Percentiles rank a stretch among this genome's conserved stretches.
phyloP scores from a whole-genome alignment of 1,140 invertebrate genomes.

The Drosophila watanabei region DNA sequence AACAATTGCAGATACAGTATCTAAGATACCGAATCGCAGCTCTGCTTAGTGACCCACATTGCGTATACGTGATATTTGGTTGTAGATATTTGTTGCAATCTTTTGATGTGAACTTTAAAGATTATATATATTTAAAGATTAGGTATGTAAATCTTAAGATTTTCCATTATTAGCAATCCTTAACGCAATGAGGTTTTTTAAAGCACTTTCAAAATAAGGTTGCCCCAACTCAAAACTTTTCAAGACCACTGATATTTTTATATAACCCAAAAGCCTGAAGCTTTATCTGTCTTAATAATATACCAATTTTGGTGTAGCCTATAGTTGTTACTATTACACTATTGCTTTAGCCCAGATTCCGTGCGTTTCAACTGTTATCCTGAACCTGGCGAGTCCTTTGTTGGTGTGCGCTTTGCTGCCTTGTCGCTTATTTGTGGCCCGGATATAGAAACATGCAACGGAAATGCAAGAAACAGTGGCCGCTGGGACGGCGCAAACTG shows the following conservation, averaged over 20 bases:
- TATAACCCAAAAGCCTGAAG: conserved; percentile 2
- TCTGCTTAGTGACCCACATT: conserved; percentile 3
- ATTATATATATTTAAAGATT: background rate
- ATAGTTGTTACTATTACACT: conserved; percentile 10
- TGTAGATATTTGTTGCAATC: background rate
- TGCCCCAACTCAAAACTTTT: background rate
- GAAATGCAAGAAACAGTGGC: conserved; percentile 63
- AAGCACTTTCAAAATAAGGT: too few relatives aligned
- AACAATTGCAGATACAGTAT: conserved; percentile 9
- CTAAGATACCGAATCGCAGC: background rate
- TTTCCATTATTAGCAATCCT: background rate
- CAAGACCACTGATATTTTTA: background rate
- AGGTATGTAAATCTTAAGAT: too few relatives aligned
- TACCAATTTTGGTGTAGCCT: conserved; percentile 17
- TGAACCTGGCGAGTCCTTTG: conserved; percentile 50
- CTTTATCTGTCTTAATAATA: conserved; percentile 37
- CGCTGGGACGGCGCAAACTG: conserved; percentile 30
- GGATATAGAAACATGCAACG: conserved; percentile 80
- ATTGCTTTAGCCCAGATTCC: conserved; percentile 39
- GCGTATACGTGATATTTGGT: conserved; percentile 19
- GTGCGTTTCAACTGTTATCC: conserved; percentile 49
- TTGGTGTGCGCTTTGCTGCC: conserved; percentile 35
- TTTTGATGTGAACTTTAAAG: background rate
- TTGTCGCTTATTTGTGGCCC: conserved; percentile 64
- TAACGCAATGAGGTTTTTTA: background rate